Evolutionary conservation across 30 jellyfish, hydroid and myxozoan genomes (phyloP), one percentile per base, ranked within the genome.

Genomic region (Chironex yamaguchii): DNA sequence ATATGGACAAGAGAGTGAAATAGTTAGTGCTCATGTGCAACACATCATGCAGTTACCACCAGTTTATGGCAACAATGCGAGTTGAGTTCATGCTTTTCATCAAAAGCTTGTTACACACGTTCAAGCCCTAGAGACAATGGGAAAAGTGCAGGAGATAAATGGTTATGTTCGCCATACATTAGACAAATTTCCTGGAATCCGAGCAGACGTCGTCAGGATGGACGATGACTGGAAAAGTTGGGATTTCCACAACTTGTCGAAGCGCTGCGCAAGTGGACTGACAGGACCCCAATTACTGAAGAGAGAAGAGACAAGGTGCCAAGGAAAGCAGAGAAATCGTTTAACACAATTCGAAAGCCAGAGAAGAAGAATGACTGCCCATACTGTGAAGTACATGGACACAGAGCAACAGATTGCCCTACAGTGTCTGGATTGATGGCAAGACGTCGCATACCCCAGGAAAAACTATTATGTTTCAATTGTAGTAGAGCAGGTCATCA

Each of bases 71-170:
- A 84, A 73, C 20, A 35, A 75, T 11, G 25, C 54, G 27, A 65
- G n/a, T 29, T 69, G 72, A 71, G 52, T 84, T 23, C 89, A 84
- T 71, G 94, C 71, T 1, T 84, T 84, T 52, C 72, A 69, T 34
- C 88, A 84, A 29, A 83, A 84, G 34, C 89, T 84, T 3, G 78
- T 84, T n/a, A 34, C 81, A 29, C 81, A 84, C 52, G 94, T 84
- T n/a, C 87, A 84, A 62, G 94, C 94, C 23, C 74, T 84, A 2
- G 89, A 84, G 0, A 68, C 92, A 2, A 20, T 82, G 12, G 91
- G 91, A 1, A 63, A 64, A 53, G 85, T 81, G 24, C 48, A 30
- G 13, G 76, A 81, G 24, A 78, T 81, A 20, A 6, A 64, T 2
- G 91, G 91, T 6, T 27, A 81, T 51, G 93, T 82, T 36, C 42